phyloP scores from a whole-genome alignment of 2,113 vertebrate genomes.

The Sapayoa aenigma region DNA sequence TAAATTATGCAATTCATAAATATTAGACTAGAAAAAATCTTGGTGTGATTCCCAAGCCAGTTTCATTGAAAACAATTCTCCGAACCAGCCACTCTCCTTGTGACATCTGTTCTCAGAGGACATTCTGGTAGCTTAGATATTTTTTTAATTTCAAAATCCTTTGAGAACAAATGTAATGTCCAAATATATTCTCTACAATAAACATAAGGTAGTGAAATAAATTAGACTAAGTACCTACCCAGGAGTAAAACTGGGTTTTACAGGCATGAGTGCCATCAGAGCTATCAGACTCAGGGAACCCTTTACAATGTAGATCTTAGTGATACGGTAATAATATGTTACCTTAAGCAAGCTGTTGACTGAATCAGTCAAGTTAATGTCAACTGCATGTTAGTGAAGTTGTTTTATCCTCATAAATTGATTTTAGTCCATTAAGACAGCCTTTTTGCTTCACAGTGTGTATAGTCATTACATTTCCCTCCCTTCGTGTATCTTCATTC shows the following conservation, averaged over 20 bases:
- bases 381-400: neutral
- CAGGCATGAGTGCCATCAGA: neutral
- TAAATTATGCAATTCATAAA: neutral
- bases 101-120: neutral
- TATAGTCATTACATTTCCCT: neutral
- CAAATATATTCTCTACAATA: slow-evolving; percentile 5
- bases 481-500: slow-evolving; percentile 34
- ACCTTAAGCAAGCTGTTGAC: neutral
- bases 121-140: neutral
- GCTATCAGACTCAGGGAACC: neutral
- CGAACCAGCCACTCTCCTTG: neutral
- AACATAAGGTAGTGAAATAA: slow-evolving; percentile 15
- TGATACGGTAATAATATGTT: neutral
- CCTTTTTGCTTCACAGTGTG: slow-evolving; percentile 4
- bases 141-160: neutral
- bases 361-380: neutral
- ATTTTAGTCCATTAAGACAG: neutral
- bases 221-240: slow-evolving; percentile 21
- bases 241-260: slow-evolving; percentile 49
- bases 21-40: neutral
- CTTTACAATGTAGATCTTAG: neutral
- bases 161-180: neutral
- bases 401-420: neutral
- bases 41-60: neutral
- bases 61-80: neutral